Percentiles rank a stretch among this genome's conserved stretches.
phyloP scores from a whole-genome alignment of 2,888 invertebrate genomes.

The Druceiella hillmani region DNA sequence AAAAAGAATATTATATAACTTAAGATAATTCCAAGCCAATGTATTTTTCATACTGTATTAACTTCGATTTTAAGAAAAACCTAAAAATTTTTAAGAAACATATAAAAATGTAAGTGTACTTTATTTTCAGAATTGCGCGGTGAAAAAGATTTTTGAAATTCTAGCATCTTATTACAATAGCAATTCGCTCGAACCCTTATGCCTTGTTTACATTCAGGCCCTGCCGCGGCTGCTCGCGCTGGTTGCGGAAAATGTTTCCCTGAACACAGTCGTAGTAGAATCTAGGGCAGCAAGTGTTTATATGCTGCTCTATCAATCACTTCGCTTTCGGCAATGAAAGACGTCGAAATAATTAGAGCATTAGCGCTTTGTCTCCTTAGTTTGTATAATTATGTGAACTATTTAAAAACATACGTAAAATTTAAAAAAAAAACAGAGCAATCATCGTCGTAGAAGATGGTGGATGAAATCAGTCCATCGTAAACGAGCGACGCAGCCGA shows the following conservation, averaged over 20 bases:
- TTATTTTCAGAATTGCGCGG: too few relatives aligned
- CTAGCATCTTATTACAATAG: too few relatives aligned
- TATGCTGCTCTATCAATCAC: background rate
- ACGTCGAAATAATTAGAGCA: background rate
- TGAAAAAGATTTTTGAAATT: too few relatives aligned
- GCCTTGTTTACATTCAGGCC: background rate
- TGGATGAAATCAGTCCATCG: background rate
- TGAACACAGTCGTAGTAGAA: too few relatives aligned
- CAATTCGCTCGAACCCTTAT: background rate
- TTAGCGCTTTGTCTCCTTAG: background rate
- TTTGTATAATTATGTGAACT: background rate
- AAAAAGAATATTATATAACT: too few relatives aligned
- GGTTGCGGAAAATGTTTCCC: too few relatives aligned
- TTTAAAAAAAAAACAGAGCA: background rate
- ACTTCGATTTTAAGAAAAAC: too few relatives aligned
- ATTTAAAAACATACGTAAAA: background rate
- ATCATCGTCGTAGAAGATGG: conserved; percentile 1
- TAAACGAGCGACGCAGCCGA: background rate
- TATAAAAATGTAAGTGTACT: too few relatives aligned
- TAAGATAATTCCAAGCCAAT: too few relatives aligned
- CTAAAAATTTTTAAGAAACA: too few relatives aligned
- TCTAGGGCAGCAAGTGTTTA: too few relatives aligned
- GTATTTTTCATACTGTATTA: too few relatives aligned
- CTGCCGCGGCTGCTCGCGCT: conserved; percentile 1
- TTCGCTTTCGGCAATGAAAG: conserved; percentile 1